Conservation (phyloP, 2,113 vertebrate genomes). For the Rhadina sibilatrix region DNA sequence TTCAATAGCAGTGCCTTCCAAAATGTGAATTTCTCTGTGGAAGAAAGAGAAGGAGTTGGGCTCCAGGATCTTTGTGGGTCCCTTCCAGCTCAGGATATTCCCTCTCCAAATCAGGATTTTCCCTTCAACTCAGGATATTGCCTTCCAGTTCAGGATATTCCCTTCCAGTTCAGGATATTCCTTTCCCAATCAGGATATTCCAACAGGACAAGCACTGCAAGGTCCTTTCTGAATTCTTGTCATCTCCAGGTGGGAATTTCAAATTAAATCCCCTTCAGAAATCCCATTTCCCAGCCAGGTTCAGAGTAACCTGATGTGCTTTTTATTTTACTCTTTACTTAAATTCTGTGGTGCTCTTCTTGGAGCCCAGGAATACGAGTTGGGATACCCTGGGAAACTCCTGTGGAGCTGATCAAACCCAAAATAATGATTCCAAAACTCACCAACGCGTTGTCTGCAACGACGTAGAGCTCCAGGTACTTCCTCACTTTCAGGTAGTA, state of each 20-base stretch:
- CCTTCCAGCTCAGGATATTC: not conserved
- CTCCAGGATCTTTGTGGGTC: not conserved
- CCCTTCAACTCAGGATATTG: rapidly evolving
- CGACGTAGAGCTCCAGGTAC: constrained; percentile 72
- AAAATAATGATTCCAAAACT: not conserved
- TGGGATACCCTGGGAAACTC: not conserved
- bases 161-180: not conserved
- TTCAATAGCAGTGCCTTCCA: not conserved
- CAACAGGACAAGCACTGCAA: not conserved
- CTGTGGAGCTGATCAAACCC: not conserved
- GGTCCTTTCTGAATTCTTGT: not conserved
- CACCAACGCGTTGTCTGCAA: constrained; percentile 75
- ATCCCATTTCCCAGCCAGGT: not conserved
- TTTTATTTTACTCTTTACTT: too few relatives aligned
- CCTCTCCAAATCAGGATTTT: too few relatives aligned
- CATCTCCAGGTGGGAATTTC: not conserved
- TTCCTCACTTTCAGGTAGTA: constrained; percentile 55
- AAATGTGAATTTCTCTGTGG: not conserved
- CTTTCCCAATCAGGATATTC: not conserved
- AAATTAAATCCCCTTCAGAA: rapidly evolving
- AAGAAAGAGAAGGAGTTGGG: not conserved
- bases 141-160: not conserved
- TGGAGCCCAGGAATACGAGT: rapidly evolving
- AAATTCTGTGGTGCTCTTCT: too few relatives aligned
- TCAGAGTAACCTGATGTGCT: not conserved